Evolutionary conservation across 2,797 vertebrate species (phyloP).

Genomic region (Nyctibius grandis): DNA sequence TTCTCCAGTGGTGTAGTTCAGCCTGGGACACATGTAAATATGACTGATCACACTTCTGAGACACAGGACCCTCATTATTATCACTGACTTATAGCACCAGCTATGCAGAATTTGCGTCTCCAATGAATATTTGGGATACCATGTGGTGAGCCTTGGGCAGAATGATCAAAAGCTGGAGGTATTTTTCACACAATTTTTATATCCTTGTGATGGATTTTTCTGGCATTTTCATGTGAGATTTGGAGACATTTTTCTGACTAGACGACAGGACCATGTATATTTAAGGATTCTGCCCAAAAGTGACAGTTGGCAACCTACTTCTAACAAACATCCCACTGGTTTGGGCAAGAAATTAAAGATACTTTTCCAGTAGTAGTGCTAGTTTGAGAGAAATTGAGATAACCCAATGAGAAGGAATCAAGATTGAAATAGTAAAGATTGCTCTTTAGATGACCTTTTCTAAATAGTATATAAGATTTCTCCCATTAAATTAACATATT

Average conservation of each 20-base stretch:
- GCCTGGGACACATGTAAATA: not conserved
- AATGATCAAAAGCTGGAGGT: conserved; percentile 62
- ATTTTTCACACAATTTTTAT: conserved; percentile 62
- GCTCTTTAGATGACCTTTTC: conserved; percentile 10
- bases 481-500: conserved; percentile 17
- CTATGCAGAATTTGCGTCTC: conserved; percentile 44
- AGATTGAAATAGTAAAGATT: not conserved
- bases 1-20: not conserved
- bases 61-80: conserved; percentile 36
- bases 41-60: conserved; percentile 12
- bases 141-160: conserved; percentile 65
- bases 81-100: conserved; percentile 41
- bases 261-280: conserved; percentile 51
- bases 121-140: conserved; percentile 53
- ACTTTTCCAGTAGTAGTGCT: conserved; percentile 2
- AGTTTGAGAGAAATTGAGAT: not conserved
- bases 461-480: not conserved
- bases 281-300: conserved; percentile 62
- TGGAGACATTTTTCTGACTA: conserved; percentile 61
- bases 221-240: conserved; percentile 62
- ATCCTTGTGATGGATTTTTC: conserved; percentile 60
- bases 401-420: not conserved
- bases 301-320: conserved; percentile 61
- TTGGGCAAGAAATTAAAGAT: conserved; percentile 35
- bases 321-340: conserved; percentile 47